A percentile compares a stretch with the other conserved stretches of the same genome.
phyloP scores from a whole-genome alignment of 1,140 invertebrate species.

The Drosophila ambigua region DNA sequence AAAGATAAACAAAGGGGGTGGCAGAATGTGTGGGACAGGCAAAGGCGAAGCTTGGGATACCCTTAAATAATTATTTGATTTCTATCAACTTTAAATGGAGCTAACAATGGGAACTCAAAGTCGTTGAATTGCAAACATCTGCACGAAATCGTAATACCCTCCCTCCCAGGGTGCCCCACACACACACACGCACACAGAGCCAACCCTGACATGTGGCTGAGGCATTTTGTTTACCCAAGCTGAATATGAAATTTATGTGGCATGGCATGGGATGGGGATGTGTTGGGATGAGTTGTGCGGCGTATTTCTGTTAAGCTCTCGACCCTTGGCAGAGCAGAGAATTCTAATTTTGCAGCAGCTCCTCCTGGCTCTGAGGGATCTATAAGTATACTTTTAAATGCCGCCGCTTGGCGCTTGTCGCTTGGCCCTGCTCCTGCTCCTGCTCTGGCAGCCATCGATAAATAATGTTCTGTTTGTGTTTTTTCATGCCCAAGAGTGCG shows the following conservation, averaged over 20 bases:
- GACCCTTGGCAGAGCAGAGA: slow-evolving; percentile 25
- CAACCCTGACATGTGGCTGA: slow-evolving; percentile 64
- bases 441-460: slow-evolving; percentile 63
- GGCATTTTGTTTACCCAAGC: slow-evolving; percentile 67
- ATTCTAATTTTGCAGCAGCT: slow-evolving; percentile 49
- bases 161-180: background rate
- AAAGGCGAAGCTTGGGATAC: slow-evolving; percentile 11
- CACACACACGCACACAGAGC: slow-evolving; percentile 22
- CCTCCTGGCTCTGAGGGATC: slow-evolving; percentile 18
- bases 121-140: too few species aligned
- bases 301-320: slow-evolving; percentile 20
- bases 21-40: too few species aligned
- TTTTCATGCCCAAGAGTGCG: slow-evolving; percentile 45
- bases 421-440: background rate
- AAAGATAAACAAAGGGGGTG: slow-evolving; percentile 36
- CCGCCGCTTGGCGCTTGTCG: background rate
- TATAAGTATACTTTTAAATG: slow-evolving; percentile 34
- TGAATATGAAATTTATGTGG: slow-evolving; percentile 66
- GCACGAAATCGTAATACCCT: too few species aligned
- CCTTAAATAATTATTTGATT: too few species aligned
- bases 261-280: slow-evolving; percentile 2
- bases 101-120: background rate
- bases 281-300: background rate
- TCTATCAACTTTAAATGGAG: too few species aligned
- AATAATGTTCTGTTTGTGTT: slow-evolving; percentile 56